Conservation (phyloP, 1,140 invertebrate species). For the Sweltsa coloradensis region DNA sequence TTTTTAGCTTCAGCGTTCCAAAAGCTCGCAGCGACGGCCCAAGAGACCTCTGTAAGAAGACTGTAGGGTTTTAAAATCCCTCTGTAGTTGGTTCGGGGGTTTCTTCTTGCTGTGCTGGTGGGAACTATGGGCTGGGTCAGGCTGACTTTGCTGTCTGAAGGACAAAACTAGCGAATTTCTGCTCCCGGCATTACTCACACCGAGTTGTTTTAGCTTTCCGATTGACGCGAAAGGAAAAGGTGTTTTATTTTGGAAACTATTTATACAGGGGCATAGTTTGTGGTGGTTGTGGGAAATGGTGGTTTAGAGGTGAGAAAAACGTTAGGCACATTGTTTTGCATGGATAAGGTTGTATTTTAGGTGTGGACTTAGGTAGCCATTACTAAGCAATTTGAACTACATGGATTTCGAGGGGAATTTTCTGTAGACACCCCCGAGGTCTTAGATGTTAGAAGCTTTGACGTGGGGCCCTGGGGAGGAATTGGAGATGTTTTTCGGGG, state of each 20-base stretch:
- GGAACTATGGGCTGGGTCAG: too few relatives aligned
- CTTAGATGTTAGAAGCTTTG: conserved; percentile 39
- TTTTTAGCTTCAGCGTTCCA: conserved; percentile 5
- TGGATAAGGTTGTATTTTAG: conserved; percentile 34
- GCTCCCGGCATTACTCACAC: too few relatives aligned
- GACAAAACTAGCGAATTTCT: too few relatives aligned
- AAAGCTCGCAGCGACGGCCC: conserved; percentile 26
- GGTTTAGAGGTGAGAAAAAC: not conserved
- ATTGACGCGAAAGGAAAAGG: too few relatives aligned
- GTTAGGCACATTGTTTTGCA: not conserved
- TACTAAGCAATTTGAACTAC: conserved; percentile 40
- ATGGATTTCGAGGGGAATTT: conserved; percentile 32
- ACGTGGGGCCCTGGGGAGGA: conserved; percentile 32
- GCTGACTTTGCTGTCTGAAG: too few relatives aligned
- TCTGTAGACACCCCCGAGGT: conserved; percentile 42
- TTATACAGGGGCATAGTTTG: conserved; percentile 8
- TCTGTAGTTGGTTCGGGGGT: too few relatives aligned
- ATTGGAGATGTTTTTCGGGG: conserved; percentile 23
- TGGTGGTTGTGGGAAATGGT: conserved; percentile 2
- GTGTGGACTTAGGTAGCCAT: conserved; percentile 56
- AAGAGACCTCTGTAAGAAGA: conserved; percentile 21
- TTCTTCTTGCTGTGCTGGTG: too few relatives aligned
- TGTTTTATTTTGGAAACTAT: conserved; percentile 12
- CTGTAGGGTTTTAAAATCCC: conserved; percentile 26
- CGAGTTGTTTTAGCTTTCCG: too few relatives aligned